A percentile compares a stretch with the other conserved stretches of the same genome.
Evolutionary conservation across 2,797 vertebrate species (phyloP).

Genomic region (Adrianichthys oophorus): DNA sequence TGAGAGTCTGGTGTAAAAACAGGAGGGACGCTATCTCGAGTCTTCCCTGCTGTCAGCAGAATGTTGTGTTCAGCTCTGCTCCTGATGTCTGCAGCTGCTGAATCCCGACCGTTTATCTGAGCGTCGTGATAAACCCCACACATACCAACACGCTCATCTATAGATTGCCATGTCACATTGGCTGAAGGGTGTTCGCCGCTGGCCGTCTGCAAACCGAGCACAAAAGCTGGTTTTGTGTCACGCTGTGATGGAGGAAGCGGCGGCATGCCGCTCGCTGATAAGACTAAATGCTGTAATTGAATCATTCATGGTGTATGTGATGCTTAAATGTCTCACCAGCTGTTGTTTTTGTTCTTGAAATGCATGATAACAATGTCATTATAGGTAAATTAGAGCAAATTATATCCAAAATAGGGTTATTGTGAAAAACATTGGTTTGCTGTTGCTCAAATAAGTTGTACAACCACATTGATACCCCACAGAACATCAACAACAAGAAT

Average conservation of each 20-base stretch:
- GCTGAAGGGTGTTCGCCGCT: conserved; percentile 33
- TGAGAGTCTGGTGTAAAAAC: conserved; percentile 35
- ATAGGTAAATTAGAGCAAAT: conserved; percentile 34
- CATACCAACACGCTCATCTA: conserved; percentile 14
- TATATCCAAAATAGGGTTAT: conserved; percentile 23
- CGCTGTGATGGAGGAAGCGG: conserved; percentile 43
- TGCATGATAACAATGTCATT: conserved; percentile 40
- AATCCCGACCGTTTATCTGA: conserved; percentile 35
- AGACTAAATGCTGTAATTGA: conserved; percentile 48
- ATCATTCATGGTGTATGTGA: conserved; percentile 57
- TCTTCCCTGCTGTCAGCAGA: conserved; percentile 52
- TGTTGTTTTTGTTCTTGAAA: conserved; percentile 27
- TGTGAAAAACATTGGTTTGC: not conserved
- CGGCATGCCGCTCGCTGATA: conserved; percentile 59
- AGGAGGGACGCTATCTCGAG: conserved; percentile 24
- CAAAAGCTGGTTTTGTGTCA: conserved; percentile 49
- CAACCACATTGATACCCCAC: too few relatives aligned
- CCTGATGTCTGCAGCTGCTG: conserved; percentile 53
- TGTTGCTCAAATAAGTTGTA: too few relatives aligned
- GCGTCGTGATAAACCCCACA: conserved; percentile 22
- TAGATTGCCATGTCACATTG: conserved; percentile 29
- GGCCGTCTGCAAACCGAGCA: conserved; percentile 39
- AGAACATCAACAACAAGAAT: too few relatives aligned
- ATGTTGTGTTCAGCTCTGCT: conserved; percentile 23
- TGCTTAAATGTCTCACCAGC: conserved; percentile 47